phyloP scores from a whole-genome alignment of 2,113 vertebrate genomes.

The Callionymus lyra region DNA sequence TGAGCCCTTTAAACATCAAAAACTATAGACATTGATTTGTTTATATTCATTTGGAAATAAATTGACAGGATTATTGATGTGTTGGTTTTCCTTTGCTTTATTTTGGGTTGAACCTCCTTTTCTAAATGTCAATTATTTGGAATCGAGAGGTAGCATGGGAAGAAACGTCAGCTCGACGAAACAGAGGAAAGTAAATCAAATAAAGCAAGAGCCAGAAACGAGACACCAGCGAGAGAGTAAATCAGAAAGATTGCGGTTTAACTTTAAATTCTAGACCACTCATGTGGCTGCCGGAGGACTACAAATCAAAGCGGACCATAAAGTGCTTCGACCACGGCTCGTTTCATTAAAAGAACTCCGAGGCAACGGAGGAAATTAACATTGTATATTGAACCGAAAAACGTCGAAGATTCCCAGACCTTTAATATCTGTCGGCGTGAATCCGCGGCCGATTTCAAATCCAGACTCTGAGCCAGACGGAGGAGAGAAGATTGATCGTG shows the following conservation, averaged over 20 bases:
- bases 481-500: conserved; percentile 11
- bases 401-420: conserved; percentile 22
- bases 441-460: conserved; percentile 16
- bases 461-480: conserved; percentile 5
- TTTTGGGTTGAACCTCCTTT: too few species aligned
- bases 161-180: too few species aligned
- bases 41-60: too few species aligned
- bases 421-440: conserved; percentile 11
- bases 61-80: too few species aligned
- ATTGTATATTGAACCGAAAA: conserved; percentile 18
- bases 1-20: too few species aligned
- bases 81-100: too few species aligned
- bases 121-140: too few species aligned
- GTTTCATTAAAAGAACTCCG: conserved; percentile 18
- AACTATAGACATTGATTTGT: too few species aligned
- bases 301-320: conserved; percentile 37
- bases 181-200: conserved; percentile 28
- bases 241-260: conserved; percentile 33
- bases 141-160: too few species aligned
- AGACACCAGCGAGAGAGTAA: conserved; percentile 23
- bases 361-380: conserved; percentile 28
- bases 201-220: conserved; percentile 31
- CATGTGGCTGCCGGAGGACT: conserved; percentile 18
- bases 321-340: conserved; percentile 19
- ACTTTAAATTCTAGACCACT: conserved; percentile 15